Evolutionary conservation across 2,113 vertebrate genomes (phyloP).

Genomic region (Myrmecobius fasciatus): DNA sequence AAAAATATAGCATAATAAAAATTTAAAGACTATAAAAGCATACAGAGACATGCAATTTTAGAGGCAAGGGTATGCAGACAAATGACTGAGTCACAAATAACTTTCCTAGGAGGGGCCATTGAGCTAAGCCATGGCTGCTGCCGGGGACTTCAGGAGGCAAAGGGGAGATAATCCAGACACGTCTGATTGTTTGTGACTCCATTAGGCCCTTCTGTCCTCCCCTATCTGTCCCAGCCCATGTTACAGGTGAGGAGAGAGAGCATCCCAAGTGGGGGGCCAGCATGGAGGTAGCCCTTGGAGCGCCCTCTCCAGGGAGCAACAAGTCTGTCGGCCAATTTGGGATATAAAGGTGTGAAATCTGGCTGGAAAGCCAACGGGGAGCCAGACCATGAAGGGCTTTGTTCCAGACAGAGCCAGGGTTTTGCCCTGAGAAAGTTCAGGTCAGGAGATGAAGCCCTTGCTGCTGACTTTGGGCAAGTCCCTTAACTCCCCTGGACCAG

Average conservation of each 20-base stretch:
- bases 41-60: not conserved
- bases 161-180: not conserved
- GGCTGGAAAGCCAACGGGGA: not conserved
- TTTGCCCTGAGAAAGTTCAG: not conserved
- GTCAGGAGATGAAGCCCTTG: not conserved
- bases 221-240: too few relatives aligned
- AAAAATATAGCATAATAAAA: not conserved
- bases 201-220: too few relatives aligned
- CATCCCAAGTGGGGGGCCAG: not conserved
- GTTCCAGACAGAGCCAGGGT: not conserved
- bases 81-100: not conserved
- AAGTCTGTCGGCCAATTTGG: not conserved
- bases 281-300: not conserved
- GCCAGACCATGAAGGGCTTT: not conserved
- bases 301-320: not conserved
- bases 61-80: not conserved
- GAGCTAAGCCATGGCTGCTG: too few relatives aligned
- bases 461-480: not conserved
- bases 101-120: not conserved
- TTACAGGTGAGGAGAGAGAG: not conserved
- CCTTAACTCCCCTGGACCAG: not conserved
- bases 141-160: not conserved
- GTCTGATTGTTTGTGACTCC: too few relatives aligned
- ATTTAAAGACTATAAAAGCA: not conserved
- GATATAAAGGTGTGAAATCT: not conserved